These are phyloP conservation scores for Cataglyphis albicans DNA, from an alignment of 2,888 invertebrate genomes.

Conservation along the genomic window DNA sequence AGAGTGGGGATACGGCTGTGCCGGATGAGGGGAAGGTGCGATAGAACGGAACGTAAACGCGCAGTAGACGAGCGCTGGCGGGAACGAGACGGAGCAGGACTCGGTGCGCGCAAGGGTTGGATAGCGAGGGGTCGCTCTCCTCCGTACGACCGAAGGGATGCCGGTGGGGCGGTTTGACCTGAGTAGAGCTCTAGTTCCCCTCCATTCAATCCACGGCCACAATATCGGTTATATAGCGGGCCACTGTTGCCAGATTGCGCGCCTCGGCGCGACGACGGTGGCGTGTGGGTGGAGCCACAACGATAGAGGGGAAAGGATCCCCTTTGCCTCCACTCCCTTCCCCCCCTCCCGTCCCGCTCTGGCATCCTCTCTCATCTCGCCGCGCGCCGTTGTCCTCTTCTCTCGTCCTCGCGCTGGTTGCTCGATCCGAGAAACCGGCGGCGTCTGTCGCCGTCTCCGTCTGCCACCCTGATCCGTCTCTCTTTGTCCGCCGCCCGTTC, in stretches of 20 bases:
- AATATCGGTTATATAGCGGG: constrained; percentile 84
- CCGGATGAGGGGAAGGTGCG: constrained; percentile 58
- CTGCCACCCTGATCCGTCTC: constrained; percentile 26
- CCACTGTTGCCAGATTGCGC: constrained; percentile 85
- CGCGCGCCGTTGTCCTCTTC: constrained; percentile 38
- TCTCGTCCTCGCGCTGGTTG: constrained; percentile 33
- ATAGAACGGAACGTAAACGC: constrained; percentile 43
- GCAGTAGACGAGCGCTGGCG: constrained; percentile 52
- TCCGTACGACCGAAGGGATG: constrained; percentile 67
- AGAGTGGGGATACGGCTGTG: constrained; percentile 60
- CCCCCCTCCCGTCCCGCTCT: constrained; percentile 19
- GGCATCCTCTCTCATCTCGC: constrained; percentile 52
- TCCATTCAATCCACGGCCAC: constrained; percentile 85
- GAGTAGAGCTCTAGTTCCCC: constrained; percentile 83
- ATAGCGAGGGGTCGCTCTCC: constrained; percentile 73
- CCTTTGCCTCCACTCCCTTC: constrained; percentile 56
- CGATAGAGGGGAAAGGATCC: constrained; percentile 79
- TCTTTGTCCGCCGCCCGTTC: constrained; percentile 51
- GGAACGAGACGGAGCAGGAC: constrained; percentile 65
- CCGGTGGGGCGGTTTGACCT: constrained; percentile 84
- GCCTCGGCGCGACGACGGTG: constrained; percentile 73
- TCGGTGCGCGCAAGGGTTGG: constrained; percentile 63
- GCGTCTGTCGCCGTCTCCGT: constrained; percentile 53
- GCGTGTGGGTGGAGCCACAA: constrained; percentile 81
- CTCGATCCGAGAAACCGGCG: constrained; percentile 47